Evolutionary conservation across 2,888 invertebrate genomes (phyloP), one percentile per base, ranked within the genome.

Genomic region (Pyrrhia umbra): DNA sequence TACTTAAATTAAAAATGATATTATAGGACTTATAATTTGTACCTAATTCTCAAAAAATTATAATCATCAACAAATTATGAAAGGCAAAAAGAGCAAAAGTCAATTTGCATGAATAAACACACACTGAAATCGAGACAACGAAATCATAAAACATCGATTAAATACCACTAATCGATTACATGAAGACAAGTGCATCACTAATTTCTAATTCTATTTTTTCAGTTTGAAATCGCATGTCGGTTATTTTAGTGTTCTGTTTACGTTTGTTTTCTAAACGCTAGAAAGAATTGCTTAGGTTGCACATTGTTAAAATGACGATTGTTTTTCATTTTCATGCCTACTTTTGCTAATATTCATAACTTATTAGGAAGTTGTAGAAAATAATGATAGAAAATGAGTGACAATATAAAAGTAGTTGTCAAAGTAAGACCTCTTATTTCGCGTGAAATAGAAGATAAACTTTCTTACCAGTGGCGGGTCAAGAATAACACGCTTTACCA

Each of bases 341-440:
- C 18, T 69, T 65, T 62, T 61, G 58, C 52, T 75, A 71, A 74
- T 68, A 60, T 64, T 73, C 6, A 64, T 60, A 47, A 50, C 55
- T 39, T 71, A 78, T 64, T 77, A 69, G 57, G 61, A 63, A 71
- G 56, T 69, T 57, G 66, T 63, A 64, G 59, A 10, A 76, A 64
- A 76, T 75, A 79, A 81, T 81, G 81, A 69, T 74, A 56, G 52
- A 90, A 90, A 83, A 96, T 96, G 96, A 95, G 95, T 84, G 95
- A 96, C 85, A 96, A 96, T 85, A 97, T 97, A 52, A 96, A 97
- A 95, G 97, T 97, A 56, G 97, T 96, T 63, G 96, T 97, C 66
- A 97, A 97, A 94, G 95, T 97, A 70, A 95, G 97, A 46, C 97
- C 97, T 20, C 85, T 97, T 9, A 96, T 96, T 79, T 88, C 94